Conservation (phyloP, 2,113 vertebrate genomes). For the Thomomys bottae region DNA sequence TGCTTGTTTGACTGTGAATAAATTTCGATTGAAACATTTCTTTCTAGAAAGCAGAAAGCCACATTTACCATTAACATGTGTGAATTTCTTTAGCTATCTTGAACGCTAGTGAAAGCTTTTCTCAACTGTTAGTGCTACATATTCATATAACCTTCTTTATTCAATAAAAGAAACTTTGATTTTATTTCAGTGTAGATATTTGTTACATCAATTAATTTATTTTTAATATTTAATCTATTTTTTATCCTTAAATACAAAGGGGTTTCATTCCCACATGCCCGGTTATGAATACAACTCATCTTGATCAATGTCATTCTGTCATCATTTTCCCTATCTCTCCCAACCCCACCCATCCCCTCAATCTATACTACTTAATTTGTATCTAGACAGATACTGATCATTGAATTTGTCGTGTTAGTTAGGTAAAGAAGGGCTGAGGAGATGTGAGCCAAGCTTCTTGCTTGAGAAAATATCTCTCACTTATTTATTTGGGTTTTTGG, state of each 20-base stretch:
- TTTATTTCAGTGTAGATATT: background rate
- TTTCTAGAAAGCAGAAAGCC: background rate
- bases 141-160: background rate
- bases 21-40: background rate
- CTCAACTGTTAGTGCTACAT: background rate
- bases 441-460: background rate
- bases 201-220: background rate
- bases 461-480: background rate
- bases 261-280: too few species aligned
- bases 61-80: background rate
- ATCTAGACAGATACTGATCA: background rate
- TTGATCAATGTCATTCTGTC: too few species aligned
- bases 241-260: too few species aligned
- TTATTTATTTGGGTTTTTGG: background rate
- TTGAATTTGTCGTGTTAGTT: background rate
- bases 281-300: too few species aligned
- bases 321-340: too few species aligned
- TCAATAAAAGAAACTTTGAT: background rate
- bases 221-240: background rate
- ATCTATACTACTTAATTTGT: too few species aligned
- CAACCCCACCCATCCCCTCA: too few species aligned
- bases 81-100: background rate
- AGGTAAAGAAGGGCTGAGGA: background rate
- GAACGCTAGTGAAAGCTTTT: background rate
- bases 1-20: background rate